Evolutionary conservation across 2,113 vertebrate species (phyloP).

Genomic region (Zosterops pallidus): DNA sequence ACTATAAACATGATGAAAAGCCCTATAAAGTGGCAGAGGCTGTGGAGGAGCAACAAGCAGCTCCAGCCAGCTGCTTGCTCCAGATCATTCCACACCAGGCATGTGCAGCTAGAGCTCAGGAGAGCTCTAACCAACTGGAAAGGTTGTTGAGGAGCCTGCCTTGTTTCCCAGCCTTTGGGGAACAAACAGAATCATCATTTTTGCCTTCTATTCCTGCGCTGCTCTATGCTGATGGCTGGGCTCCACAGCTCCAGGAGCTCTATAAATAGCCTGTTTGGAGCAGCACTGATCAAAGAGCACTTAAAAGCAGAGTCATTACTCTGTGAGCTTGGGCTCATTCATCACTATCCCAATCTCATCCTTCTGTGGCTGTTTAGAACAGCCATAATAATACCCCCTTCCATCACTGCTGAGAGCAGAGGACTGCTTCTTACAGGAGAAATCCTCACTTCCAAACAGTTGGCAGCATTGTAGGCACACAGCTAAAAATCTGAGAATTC

Average conservation of each 20-base stretch:
- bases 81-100: not conserved
- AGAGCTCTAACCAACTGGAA: not conserved
- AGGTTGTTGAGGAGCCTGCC: not conserved
- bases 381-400: not conserved
- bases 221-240: not conserved
- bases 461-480: not conserved
- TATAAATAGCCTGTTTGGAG: constrained; percentile 6
- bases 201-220: not conserved
- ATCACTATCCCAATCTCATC: not conserved
- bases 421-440: not conserved
- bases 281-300: constrained; percentile 9
- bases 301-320: constrained; percentile 1
- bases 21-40: not conserved
- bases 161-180: not conserved
- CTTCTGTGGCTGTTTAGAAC: not conserved
- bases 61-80: not conserved
- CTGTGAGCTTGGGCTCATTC: not conserved
- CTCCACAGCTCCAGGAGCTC: not conserved
- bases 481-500: not conserved
- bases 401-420: not conserved
- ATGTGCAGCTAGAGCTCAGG: not conserved
- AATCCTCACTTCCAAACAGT: not conserved
- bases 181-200: not conserved
- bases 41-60: not conserved
- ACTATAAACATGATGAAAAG: constrained; percentile 18